Percentiles rank a stretch among this genome's conserved stretches.
Evolutionary conservation across 1,140 invertebrate species (phyloP).

Genomic region (Hestina assimilis): DNA sequence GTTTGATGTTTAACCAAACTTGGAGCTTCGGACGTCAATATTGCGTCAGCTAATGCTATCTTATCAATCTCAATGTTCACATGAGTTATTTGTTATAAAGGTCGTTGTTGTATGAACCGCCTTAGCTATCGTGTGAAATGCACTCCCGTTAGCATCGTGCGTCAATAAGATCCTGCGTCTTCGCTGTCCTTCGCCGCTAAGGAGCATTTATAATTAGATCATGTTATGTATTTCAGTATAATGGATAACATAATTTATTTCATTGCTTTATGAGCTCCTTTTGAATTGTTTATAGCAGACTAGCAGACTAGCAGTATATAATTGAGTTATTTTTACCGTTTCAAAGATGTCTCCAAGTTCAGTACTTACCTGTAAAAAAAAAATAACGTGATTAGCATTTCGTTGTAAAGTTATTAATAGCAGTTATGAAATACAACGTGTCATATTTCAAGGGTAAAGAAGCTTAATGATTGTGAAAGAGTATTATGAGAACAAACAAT

Average conservation of each 20-base stretch:
- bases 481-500: slow-evolving; percentile 6
- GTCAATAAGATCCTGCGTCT: slow-evolving; percentile 25
- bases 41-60: not conserved
- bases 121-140: slow-evolving; percentile 12
- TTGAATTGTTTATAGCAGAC: not conserved
- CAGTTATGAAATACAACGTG: not conserved
- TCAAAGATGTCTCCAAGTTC: not conserved
- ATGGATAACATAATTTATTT: slow-evolving; percentile 2
- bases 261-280: not conserved
- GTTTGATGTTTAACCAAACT: not conserved
- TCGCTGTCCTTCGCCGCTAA: slow-evolving; percentile 27
- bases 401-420: too few species aligned
- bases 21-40: not conserved
- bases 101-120: slow-evolving; percentile 2
- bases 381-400: not conserved
- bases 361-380: slow-evolving; percentile 23
- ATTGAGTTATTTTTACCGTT: not conserved
- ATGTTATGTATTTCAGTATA: slow-evolving; percentile 14
- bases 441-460: not conserved
- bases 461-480: not conserved
- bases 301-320: too few species aligned
- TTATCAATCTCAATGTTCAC: not conserved
- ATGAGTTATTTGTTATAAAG: not conserved
- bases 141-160: slow-evolving; percentile 19
- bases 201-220: slow-evolving; percentile 30